Evolutionary conservation across 92 coral and sea anemone species (phyloP), one percentile per base, ranked within the genome.

Genomic region (Zoanthus gigantus): DNA sequence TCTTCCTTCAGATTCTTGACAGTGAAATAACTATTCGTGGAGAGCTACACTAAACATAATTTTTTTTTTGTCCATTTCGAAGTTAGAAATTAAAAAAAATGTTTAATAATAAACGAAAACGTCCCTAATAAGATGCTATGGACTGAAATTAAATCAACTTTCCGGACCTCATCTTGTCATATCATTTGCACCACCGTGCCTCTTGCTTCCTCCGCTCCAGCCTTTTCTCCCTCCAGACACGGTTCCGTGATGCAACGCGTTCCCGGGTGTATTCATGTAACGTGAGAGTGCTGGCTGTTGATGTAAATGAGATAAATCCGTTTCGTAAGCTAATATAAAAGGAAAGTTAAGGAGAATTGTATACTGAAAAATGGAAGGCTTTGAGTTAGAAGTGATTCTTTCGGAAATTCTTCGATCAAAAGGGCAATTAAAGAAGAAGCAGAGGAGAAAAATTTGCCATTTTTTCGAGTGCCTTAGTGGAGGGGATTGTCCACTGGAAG

Each of bases 401-500:
- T 9, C 85, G 45, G 85, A 66, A 5, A 17, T 81, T 31, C 37
- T 81, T 46, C 74, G 53, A 6, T 17, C 60, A 9, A 60, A 71
- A 67, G 28, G 85, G 81, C 80, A 68, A 17, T 45, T 84, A 72
- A 90, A 66, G 42, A 94, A 94, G 91, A 91, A 90, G 56, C 93
- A 85, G 74, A 83, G 68, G 74, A 93, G 76, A 65, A 89, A 92
- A 82, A 86, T 94, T 61, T 74, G 82, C 37, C 83, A 88, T 17
- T 91, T 95, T 18, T 94, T 95, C 72, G 85, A 79, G 54, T 95
- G 78, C 83, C 83, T 96, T 42, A 90, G 92, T 44, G 99, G 99
- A 29, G 95, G 94, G 17, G 99, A 96, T 60, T 92, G 93, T 52
- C 99, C 99, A 2, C 57, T 95, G 50, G 99, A 96, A 91, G 99